Percentiles rank a stretch among this genome's conserved stretches.
These are phyloP conservation scores for Phainopepla nitens DNA, from an alignment of 2,113 vertebrate species.

Conservation along the genomic window DNA sequence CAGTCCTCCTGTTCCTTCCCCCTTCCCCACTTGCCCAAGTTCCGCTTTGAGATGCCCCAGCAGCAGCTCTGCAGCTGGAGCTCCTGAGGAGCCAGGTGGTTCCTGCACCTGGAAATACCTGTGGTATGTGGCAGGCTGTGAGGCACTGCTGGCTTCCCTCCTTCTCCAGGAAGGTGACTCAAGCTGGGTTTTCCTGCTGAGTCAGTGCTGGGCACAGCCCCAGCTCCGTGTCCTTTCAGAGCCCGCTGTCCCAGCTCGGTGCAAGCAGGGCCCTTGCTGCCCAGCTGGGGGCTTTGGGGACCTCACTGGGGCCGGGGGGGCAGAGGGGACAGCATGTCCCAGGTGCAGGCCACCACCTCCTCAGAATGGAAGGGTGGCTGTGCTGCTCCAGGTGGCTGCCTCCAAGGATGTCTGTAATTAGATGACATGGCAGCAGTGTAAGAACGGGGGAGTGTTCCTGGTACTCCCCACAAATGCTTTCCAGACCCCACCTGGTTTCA, in stretches of 20 bases:
- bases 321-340: not conserved
- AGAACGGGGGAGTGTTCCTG: not conserved
- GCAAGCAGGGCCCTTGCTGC: not conserved
- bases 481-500: not conserved
- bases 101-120: not conserved
- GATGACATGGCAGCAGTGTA: not conserved
- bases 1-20: not conserved
- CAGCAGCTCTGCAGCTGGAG: not conserved
- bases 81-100: not conserved
- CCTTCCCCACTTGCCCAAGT: not conserved
- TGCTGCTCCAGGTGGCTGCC: not conserved
- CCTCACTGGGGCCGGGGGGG: not conserved
- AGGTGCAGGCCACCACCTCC: not conserved
- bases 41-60: not conserved
- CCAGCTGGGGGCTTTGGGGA: not conserved
- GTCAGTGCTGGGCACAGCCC: not conserved
- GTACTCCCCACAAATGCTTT: not conserved
- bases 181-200: not conserved
- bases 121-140: not conserved
- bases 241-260: not conserved
- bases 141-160: not conserved
- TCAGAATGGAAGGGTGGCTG: not conserved
- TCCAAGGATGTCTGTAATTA: not conserved
- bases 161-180: not conserved
- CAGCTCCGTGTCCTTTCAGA: not conserved